phyloP scores from a whole-genome alignment of 2,888 invertebrate species.

The Pollenia labialis region DNA sequence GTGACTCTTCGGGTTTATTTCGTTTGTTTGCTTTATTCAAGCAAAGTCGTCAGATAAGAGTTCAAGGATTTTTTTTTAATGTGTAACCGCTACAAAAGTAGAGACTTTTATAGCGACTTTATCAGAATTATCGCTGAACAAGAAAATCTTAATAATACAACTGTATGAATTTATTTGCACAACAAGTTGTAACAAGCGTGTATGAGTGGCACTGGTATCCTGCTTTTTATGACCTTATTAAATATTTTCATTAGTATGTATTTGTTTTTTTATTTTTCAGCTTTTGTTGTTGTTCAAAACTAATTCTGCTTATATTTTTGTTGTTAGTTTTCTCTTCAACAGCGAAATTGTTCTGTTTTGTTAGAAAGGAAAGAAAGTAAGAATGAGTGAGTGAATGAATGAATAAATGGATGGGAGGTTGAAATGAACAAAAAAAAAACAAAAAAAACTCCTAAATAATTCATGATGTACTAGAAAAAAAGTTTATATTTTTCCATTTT shows the following conservation, averaged over 20 bases:
- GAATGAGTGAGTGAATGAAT: not conserved
- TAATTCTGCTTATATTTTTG: constrained; percentile 28
- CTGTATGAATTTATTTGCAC: not conserved
- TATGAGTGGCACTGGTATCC: constrained; percentile 33
- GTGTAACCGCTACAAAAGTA: not conserved
- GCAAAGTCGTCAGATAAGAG: constrained; percentile 20
- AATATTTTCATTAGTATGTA: constrained; percentile 40
- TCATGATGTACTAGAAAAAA: constrained; percentile 62
- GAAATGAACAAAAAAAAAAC: not conserved
- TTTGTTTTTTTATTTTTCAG: not conserved
- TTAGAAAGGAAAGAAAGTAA: not conserved
- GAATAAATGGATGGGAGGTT: not conserved
- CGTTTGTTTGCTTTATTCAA: not conserved
- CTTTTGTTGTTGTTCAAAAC: constrained; percentile 3
- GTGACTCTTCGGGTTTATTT: constrained; percentile 32
- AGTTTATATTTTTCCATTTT: constrained; percentile 25
- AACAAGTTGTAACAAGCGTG: constrained; percentile 20
- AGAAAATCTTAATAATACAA: not conserved
- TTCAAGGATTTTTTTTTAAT: not conserved
- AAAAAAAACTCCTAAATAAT: constrained; percentile 55
- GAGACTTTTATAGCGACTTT: constrained; percentile 6
- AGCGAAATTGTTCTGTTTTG: constrained; percentile 33
- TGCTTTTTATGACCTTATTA: constrained; percentile 48
- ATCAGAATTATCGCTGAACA: constrained; percentile 13
- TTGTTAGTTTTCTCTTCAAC: constrained; percentile 15